These are phyloP conservation scores for Margarornis squamiger DNA, from an alignment of 2,797 vertebrate species.

Conservation along the genomic window DNA sequence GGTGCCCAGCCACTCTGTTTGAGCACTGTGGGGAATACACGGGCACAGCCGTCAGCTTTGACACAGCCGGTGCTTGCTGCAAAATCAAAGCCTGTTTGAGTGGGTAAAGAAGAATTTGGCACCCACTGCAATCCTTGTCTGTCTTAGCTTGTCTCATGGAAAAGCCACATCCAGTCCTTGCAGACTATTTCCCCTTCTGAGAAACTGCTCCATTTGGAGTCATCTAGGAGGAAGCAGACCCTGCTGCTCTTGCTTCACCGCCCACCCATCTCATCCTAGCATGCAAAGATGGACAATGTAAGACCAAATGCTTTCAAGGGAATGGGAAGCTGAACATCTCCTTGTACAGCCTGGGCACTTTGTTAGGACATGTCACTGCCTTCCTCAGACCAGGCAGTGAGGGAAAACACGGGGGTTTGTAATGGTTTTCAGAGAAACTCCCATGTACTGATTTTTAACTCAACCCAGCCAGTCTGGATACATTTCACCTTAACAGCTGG, in stretches of 20 bases:
- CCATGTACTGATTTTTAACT: neutral
- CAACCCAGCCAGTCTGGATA: neutral
- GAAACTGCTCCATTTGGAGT: neutral
- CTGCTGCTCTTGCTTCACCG: neutral
- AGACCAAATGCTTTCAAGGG: neutral
- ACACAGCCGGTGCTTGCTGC: rapidly evolving
- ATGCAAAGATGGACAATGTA: neutral
- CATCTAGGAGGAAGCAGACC: neutral
- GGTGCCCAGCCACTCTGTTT: neutral
- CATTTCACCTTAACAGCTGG: neutral
- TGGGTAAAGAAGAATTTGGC: neutral
- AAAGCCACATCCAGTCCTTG: neutral
- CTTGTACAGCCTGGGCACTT: neutral
- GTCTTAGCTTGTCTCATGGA: neutral
- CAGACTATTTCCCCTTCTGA: neutral
- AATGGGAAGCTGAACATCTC: neutral
- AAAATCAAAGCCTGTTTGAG: neutral
- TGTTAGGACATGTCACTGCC: neutral
- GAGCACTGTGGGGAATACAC: rapidly evolving
- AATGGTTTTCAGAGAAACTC: neutral
- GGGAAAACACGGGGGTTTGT: neutral
- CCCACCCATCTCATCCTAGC: neutral
- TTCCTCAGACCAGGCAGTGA: neutral
- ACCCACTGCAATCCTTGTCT: neutral
- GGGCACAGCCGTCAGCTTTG: neutral